Evolutionary conservation across 2,888 invertebrate species (phyloP).

Genomic region (Tiliacea citrago): DNA sequence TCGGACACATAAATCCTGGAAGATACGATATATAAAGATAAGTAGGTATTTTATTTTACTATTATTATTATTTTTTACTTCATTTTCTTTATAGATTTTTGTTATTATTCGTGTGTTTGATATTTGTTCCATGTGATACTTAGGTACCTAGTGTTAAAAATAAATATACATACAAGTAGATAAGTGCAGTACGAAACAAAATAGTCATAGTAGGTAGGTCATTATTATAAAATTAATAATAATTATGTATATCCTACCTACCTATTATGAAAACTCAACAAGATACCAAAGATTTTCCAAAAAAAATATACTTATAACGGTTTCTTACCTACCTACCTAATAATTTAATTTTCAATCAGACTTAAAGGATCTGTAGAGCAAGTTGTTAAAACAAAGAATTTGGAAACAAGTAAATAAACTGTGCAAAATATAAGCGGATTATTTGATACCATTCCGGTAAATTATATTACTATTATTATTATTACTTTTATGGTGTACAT

Average conservation of each 20-base stretch:
- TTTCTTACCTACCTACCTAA: not conserved
- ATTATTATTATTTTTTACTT: too few relatives aligned
- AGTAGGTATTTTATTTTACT: too few relatives aligned
- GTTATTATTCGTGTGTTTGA: too few relatives aligned
- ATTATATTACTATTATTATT: too few relatives aligned
- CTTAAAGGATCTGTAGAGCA: not conserved
- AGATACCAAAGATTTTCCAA: not conserved
- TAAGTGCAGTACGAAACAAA: not conserved
- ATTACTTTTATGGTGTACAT: too few relatives aligned
- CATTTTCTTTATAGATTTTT: too few relatives aligned
- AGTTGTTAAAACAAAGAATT: not conserved
- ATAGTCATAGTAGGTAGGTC: too few relatives aligned
- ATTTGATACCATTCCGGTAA: conserved; percentile 21
- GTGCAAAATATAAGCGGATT: conserved; percentile 5
- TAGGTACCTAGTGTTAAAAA: not conserved
- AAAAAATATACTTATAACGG: too few relatives aligned
- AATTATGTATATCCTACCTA: not conserved
- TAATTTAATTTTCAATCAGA: not conserved
- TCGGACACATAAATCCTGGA: too few relatives aligned
- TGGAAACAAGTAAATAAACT: not conserved
- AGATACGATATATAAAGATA: too few relatives aligned
- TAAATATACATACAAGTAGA: not conserved
- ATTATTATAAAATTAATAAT: too few relatives aligned
- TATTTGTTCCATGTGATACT: not conserved
- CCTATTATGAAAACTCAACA: not conserved